These are phyloP conservation scores for Brachionus plicatilis DNA, from an alignment of 1,140 invertebrate genomes.

Conservation along the genomic window DNA sequence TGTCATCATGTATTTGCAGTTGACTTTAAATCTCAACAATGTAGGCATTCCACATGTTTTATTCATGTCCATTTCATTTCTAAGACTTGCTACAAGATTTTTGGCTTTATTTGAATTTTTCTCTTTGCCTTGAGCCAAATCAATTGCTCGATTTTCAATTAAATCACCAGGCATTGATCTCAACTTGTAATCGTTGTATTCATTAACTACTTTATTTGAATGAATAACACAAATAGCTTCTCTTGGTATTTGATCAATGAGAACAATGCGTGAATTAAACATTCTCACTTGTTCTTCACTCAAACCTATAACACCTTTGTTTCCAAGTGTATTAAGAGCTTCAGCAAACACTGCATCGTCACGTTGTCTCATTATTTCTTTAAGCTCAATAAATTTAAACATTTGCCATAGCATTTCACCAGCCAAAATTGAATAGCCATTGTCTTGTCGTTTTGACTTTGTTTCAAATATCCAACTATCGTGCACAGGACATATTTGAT, in stretches of 20 bases:
- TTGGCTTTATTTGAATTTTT: not conserved
- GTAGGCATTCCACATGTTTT: not conserved
- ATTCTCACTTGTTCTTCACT: not conserved
- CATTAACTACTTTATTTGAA: not conserved
- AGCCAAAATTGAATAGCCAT: not conserved
- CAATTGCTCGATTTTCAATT: not conserved
- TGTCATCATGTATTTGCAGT: not conserved
- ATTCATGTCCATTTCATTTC: not conserved
- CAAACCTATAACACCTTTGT: not conserved
- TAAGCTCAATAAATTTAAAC: not conserved
- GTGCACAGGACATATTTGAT: not conserved
- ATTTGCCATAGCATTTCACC: not conserved
- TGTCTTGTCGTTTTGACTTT: not conserved
- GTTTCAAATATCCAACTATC: not conserved
- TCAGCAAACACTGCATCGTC: not conserved
- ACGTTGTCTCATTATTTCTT: slow-evolving; percentile 9
- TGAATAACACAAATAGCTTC: not conserved
- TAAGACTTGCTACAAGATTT: not conserved
- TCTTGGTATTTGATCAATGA: not conserved
- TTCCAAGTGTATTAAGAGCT: not conserved
- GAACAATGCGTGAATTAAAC: not conserved
- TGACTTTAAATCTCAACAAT: not conserved
- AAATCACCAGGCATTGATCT: not conserved
- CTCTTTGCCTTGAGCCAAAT: not conserved
- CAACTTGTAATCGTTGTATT: not conserved